These are phyloP conservation scores for Trichechus manatus DNA, from an alignment of 2,113 vertebrate species.

Conservation along the genomic window DNA sequence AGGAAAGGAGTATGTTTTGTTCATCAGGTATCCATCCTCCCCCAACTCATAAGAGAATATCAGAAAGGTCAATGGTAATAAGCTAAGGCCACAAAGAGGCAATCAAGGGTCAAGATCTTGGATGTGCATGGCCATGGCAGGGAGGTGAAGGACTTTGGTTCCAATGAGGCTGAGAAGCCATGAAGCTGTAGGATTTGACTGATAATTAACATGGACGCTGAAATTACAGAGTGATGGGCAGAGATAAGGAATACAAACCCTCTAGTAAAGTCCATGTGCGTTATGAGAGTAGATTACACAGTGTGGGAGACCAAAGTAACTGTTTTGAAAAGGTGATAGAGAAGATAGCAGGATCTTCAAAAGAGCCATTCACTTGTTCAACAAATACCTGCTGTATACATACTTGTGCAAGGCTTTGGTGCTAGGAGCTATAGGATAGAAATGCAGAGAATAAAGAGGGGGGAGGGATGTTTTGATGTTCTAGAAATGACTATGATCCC, in stretches of 20 bases:
- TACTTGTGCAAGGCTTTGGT: not conserved
- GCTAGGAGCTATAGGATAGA: not conserved
- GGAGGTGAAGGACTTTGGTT: not conserved
- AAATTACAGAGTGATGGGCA: not conserved
- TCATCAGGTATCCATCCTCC: not conserved
- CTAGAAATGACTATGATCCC: not conserved
- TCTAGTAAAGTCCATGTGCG: not conserved
- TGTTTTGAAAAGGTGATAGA: not conserved
- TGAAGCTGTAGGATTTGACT: not conserved
- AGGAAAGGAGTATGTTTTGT: not conserved
- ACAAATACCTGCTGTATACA: not conserved
- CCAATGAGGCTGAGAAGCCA: not conserved
- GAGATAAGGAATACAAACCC: not conserved
- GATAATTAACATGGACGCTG: not conserved
- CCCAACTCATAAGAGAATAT: not conserved
- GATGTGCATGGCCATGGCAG: not conserved
- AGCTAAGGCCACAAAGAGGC: not conserved
- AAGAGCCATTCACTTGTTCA: not conserved
- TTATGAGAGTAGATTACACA: not conserved
- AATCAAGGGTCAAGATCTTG: not conserved
- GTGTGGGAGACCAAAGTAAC: not conserved
- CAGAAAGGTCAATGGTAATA: not conserved
- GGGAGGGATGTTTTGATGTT: not conserved
- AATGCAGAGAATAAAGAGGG: not conserved
- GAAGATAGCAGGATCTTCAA: not conserved